A percentile compares a stretch with the other conserved stretches of the same genome.
phyloP scores from a whole-genome alignment of 2,113 vertebrate species.

The Sinocyclocheilus grahami region DNA sequence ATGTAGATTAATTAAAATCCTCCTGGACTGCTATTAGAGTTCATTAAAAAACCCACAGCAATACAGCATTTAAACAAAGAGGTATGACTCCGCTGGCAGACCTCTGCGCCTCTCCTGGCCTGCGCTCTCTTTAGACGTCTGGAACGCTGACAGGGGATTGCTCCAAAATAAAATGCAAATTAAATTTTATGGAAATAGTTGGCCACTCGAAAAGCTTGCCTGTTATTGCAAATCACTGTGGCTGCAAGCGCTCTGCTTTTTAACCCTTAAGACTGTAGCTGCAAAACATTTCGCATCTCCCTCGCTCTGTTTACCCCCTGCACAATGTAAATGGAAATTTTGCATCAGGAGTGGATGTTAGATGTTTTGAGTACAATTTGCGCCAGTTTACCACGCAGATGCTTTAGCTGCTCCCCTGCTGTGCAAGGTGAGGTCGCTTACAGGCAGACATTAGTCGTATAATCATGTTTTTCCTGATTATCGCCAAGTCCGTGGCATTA shows the following conservation, averaged over 20 bases:
- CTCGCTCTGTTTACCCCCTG: conserved; percentile 18
- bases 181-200: conserved; percentile 53
- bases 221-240: conserved; percentile 40
- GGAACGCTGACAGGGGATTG: conserved; percentile 49
- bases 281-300: conserved; percentile 5
- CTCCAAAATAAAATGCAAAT: conserved; percentile 55
- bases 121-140: conserved; percentile 46
- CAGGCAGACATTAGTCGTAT: neutral
- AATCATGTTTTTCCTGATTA: neutral
- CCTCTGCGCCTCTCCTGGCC: conserved; percentile 34
- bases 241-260: conserved; percentile 18
- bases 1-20: conserved; percentile 77
- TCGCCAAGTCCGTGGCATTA: neutral
- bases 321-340: conserved; percentile 11
- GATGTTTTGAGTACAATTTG: conserved; percentile 24
- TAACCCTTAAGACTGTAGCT: conserved; percentile 6
- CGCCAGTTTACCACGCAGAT: neutral
- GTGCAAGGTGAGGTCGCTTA: conserved; percentile 15
- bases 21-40: conserved; percentile 75
- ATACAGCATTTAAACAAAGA: conserved; percentile 76
- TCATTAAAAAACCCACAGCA: conserved; percentile 75
- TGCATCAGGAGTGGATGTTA: conserved; percentile 9
- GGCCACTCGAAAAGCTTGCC: conserved; percentile 41
- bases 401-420: neutral
- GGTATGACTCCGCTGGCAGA: conserved; percentile 54